Conservation (phyloP, 2,797 vertebrate genomes). For the Parambassis ranga region DNA sequence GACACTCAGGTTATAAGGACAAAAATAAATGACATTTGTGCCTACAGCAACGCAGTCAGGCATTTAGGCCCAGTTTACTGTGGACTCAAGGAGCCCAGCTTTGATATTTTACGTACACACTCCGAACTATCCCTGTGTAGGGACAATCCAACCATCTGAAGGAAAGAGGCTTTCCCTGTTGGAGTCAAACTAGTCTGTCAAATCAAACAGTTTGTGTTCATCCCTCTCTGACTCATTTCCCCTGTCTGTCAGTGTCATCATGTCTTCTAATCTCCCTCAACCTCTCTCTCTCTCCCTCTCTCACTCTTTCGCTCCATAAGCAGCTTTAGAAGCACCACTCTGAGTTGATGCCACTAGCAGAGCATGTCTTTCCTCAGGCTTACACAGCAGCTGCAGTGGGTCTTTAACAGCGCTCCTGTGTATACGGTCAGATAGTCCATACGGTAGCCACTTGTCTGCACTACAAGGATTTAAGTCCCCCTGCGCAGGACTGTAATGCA, state of each 20-base stretch:
- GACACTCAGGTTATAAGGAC: background rate
- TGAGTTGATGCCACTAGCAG: constrained; percentile 10
- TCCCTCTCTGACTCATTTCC: constrained; percentile 29
- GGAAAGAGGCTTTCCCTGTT: constrained; percentile 8
- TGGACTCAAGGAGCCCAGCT: background rate
- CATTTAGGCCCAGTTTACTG: background rate
- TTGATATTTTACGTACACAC: background rate
- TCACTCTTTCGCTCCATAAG: constrained; percentile 14
- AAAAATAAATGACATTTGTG: background rate
- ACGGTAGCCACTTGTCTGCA: constrained; percentile 11
- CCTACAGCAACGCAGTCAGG: background rate
- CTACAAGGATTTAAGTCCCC: background rate
- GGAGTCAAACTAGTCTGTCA: constrained; percentile 30
- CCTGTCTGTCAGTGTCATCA: constrained; percentile 38
- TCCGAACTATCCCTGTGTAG: background rate
- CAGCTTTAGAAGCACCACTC: constrained; percentile 44
- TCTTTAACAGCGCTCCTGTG: constrained; percentile 22
- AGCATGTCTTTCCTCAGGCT: constrained; percentile 40
- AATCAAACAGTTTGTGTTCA: constrained; percentile 37
- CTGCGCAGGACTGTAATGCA: constrained; percentile 17
- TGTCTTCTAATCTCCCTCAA: constrained; percentile 4
- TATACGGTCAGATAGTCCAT: background rate
- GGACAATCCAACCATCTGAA: background rate
- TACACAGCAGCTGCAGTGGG: constrained; percentile 35
- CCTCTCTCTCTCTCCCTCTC: background rate